phyloP scores from a whole-genome alignment of 2,113 vertebrate genomes.

The Pelecanus crispus region DNA sequence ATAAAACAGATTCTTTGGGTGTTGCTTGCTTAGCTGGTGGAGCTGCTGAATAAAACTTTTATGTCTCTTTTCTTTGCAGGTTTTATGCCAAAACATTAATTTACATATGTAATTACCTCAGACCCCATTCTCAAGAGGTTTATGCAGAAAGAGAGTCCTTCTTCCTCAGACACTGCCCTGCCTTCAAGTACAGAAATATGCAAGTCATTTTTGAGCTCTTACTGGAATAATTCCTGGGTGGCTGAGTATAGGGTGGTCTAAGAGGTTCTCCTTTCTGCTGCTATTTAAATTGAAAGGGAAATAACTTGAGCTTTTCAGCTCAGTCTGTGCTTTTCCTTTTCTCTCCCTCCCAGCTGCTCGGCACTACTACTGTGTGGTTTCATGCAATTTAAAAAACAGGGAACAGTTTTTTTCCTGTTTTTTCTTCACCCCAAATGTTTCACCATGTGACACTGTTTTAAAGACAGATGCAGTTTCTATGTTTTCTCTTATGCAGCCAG shows the following conservation, averaged over 20 bases:
- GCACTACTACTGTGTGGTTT: neutral
- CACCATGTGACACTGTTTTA: neutral
- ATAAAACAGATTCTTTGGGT: neutral
- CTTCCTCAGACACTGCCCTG: neutral
- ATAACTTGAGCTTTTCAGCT: neutral
- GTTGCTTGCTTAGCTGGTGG: neutral
- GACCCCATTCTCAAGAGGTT: neutral
- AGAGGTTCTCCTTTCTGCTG: neutral
- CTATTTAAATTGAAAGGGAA: neutral
- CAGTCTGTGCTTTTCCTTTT: neutral
- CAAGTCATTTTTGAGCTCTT: neutral
- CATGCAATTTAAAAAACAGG: neutral
- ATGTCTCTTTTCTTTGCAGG: neutral
- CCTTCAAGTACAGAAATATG: neutral
- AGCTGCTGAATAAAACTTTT: neutral
- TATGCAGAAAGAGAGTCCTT: neutral
- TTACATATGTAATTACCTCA: neutral
- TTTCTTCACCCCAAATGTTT: neutral
- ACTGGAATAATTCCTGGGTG: neutral
- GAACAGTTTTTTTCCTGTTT: neutral
- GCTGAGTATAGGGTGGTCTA: neutral
- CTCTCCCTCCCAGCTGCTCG: neutral
- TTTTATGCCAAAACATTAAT: neutral
- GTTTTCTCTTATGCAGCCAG: neutral
- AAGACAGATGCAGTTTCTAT: neutral